Evolutionary conservation across 1,140 invertebrate species (phyloP).

Genomic region (Ceratitis capitata): DNA sequence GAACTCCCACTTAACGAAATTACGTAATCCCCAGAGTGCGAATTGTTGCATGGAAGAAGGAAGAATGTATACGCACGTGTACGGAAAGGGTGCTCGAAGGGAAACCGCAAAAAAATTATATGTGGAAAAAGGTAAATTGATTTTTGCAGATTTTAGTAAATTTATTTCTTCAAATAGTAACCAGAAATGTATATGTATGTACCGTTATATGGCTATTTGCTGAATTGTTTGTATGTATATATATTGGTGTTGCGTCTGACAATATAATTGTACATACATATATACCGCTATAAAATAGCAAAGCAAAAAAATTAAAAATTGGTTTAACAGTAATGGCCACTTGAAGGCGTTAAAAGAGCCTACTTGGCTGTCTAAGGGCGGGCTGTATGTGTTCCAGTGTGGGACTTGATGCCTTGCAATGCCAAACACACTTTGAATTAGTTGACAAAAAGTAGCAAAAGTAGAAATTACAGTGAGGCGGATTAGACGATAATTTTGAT

Average conservation of each 20-base stretch:
- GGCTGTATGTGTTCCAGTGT: no score
- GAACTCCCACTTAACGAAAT: neutral
- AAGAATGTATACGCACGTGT: neutral
- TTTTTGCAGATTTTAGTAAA: conserved; percentile 34
- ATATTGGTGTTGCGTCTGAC: neutral
- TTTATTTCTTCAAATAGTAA: conserved; percentile 31
- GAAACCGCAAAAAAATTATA: neutral
- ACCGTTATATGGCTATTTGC: no score
- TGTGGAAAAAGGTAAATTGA: conserved; percentile 39
- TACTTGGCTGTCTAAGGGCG: neutral
- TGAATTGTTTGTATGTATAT: neutral
- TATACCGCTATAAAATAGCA: neutral
- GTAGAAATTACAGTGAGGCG: no score
- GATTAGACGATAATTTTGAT: no score
- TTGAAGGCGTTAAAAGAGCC: neutral
- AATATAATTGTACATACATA: no score
- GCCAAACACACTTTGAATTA: no score
- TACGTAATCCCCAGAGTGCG: neutral
- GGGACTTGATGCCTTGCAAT: no score
- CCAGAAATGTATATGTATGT: no score
- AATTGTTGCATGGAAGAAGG: neutral
- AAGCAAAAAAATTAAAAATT: neutral
- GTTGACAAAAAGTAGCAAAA: no score
- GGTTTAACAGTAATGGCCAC: neutral
- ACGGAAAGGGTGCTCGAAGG: neutral